Evolutionary conservation across 1,140 invertebrate genomes (phyloP), one percentile per base, ranked within the genome.

Genomic region (Drosophila nebulosa): DNA sequence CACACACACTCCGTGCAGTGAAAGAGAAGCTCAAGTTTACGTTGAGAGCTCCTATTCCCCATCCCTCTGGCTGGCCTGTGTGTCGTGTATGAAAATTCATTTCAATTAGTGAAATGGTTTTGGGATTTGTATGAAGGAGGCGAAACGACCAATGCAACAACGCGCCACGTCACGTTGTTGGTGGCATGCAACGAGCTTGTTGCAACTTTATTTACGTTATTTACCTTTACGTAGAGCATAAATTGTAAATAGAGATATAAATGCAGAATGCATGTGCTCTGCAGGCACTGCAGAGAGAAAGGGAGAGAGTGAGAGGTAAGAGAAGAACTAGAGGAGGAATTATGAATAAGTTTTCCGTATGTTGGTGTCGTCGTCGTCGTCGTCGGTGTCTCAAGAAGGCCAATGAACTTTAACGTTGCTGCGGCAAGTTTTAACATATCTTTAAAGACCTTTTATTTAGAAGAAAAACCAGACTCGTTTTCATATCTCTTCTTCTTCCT

Each of bases 71-170:
- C 39, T 10, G 9, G 39, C 39, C 16, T 16, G 2, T n/a, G 16
- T 46, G 60, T 63, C 50, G 36, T 83, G 65, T 76, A 80, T 89
- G 80, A 89, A 89, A 89, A 85, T 89, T 89, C 85, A 89, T 89
- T 89, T 89, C 85, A 89, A 89, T 89, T 89, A 89, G 85, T 85
- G 79, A 89, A 89, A 89, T 89, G 85, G 84, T 89, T 89, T 89
- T 89, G 85, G 85, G 85, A 89, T 89, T 89, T 89, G 65, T 89
- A 80, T 74, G 60, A 46, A 46, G 39, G 7, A 46, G 39, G 72
- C 76, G 65, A 71, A 69, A 69, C 78, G 67, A 68, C 60, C 68
- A 69, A 36, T 59, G 74, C 64, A 39, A 39, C 26, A 46, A 32
- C 51, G 52, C 4, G 30, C 22, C 67, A 65, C 62, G 57, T 58